Evolutionary conservation across 2,797 vertebrate genomes (phyloP).

Genomic region (Rallus crepitans): DNA sequence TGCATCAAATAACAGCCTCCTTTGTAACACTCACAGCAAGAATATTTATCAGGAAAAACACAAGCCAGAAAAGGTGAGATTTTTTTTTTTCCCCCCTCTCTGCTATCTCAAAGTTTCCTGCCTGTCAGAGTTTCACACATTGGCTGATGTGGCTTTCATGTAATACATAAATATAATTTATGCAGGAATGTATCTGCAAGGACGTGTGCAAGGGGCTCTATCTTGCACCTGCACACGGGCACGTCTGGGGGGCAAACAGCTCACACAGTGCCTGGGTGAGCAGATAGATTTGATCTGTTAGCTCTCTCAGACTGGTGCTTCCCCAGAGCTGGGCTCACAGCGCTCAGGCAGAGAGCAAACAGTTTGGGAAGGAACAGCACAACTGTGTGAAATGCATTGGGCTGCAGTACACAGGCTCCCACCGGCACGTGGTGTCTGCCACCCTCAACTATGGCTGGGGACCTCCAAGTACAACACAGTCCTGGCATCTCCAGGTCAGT

Average conservation of each 20-base stretch:
- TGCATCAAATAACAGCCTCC: conserved; percentile 56
- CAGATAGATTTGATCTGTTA: not conserved
- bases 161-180: conserved; percentile 39
- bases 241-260: not conserved
- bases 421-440: rapidly evolving
- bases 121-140: conserved; percentile 51
- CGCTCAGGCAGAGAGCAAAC: not conserved
- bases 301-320: not conserved
- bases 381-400: rapidly evolving
- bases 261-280: not conserved
- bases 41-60: conserved; percentile 75
- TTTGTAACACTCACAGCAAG: conserved; percentile 58
- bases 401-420: not conserved
- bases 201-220: rapidly evolving
- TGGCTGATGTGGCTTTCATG: conserved; percentile 50
- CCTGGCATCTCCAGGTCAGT: not conserved
- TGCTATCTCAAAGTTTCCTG: conserved; percentile 66
- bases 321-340: not conserved
- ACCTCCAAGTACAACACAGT: not conserved
- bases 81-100: not conserved
- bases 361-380: not conserved
- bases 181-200: not conserved
- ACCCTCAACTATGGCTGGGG: not conserved
- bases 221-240: rapidly evolving
- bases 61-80: conserved; percentile 58